Percentiles rank a stretch among this genome's conserved stretches.
phyloP scores from a whole-genome alignment of 1,140 invertebrate species.

The Pemphigus obesinymphae region DNA sequence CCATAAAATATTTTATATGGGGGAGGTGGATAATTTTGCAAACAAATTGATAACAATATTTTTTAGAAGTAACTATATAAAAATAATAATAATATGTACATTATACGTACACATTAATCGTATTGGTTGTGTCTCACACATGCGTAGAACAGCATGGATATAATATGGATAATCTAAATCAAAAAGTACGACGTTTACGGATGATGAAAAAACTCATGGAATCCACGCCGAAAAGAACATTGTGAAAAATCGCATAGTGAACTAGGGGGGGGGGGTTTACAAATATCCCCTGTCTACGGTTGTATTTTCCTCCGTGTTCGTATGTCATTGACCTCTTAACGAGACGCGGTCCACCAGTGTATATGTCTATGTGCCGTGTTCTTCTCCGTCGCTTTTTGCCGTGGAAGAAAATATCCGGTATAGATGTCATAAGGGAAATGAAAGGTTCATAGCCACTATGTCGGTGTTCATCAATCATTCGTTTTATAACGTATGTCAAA shows the following conservation, averaged over 20 bases:
- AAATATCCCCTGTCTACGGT: background rate
- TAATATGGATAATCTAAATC: too few species aligned
- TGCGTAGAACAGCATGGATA: too few species aligned
- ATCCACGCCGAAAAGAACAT: background rate
- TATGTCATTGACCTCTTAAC: background rate
- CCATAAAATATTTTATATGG: too few species aligned
- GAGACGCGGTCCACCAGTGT: background rate
- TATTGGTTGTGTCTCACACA: too few species aligned
- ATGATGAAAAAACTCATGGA: background rate
- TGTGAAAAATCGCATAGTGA: background rate
- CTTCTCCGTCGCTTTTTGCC: background rate
- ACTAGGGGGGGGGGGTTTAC: too few species aligned
- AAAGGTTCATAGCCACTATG: background rate
- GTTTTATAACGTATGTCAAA: background rate
- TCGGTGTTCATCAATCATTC: conserved; percentile 20
- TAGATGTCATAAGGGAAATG: conserved; percentile 16
- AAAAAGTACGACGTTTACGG: background rate
- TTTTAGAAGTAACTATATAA: background rate
- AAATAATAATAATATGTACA: too few species aligned
- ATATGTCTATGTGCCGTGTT: background rate
- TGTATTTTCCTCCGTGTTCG: background rate
- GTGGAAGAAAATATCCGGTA: conserved; percentile 14
- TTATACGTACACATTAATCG: too few species aligned
- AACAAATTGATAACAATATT: background rate
- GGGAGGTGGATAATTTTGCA: too few species aligned